These are phyloP conservation scores for Machimus atricapillus DNA, from an alignment of 2,888 invertebrate genomes.

Conservation along the genomic window DNA sequence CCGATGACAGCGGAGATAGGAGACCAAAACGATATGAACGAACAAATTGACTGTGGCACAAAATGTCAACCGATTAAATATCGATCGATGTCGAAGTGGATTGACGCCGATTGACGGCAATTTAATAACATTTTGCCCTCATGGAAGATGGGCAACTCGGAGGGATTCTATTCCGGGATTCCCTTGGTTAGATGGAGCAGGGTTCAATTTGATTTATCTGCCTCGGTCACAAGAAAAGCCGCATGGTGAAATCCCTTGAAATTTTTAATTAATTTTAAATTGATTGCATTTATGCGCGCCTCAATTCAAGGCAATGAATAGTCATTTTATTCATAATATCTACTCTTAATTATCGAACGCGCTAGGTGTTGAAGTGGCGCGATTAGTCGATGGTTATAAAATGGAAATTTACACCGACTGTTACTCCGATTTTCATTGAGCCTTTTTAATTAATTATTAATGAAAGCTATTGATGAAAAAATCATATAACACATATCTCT, in stretches of 20 bases:
- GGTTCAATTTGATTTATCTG: neutral
- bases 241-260: neutral
- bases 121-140: constrained; percentile 19
- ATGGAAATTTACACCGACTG: neutral
- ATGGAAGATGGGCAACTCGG: neutral
- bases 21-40: neutral
- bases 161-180: constrained; percentile 4
- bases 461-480: neutral
- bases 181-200: neutral
- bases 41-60: constrained; percentile 12
- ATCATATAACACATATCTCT: neutral
- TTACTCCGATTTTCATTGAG: neutral
- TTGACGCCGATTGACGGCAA: constrained; percentile 31
- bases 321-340: neutral
- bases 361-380: neutral
- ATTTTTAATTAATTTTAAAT: constrained; percentile 10
- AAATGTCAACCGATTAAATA: constrained; percentile 22
- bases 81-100: neutral
- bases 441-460: neutral
- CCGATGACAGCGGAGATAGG: neutral
- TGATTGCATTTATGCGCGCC: neutral
- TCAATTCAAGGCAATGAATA: neutral
- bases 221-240: neutral
- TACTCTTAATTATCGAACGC: neutral
- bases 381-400: neutral